phyloP scores from a whole-genome alignment of 2,888 invertebrate species.

The Leptopilina drosophilae region DNA sequence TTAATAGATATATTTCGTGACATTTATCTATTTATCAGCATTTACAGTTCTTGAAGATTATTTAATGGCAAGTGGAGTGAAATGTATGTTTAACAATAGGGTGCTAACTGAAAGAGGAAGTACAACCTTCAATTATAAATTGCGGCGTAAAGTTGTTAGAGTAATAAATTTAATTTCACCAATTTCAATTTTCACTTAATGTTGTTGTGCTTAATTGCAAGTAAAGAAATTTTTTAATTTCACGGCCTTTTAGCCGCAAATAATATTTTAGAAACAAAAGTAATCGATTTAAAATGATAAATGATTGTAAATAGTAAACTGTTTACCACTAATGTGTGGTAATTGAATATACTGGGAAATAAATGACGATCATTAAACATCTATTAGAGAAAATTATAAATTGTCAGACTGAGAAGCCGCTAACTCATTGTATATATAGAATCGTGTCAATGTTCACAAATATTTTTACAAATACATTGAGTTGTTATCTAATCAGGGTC shows the following conservation, averaged over 20 bases:
- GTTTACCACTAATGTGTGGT: slow-evolving; percentile 23
- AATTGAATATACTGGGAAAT: slow-evolving; percentile 33
- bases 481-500: slow-evolving; percentile 30
- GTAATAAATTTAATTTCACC: no score
- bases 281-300: no score
- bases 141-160: background rate
- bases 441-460: slow-evolving; percentile 5
- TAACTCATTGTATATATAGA: background rate
- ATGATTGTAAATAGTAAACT: background rate
- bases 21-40: no score
- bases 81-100: no score
- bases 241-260: no score
- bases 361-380: slow-evolving; percentile 4
- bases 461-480: background rate
- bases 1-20: no score
- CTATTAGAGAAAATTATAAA: slow-evolving; percentile 6
- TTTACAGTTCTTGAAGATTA: background rate
- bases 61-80: slow-evolving; percentile 44
- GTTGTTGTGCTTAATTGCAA: no score
- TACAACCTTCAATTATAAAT: slow-evolving; percentile 26
- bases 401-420: background rate
- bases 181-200: no score
- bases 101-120: background rate
- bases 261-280: no score
- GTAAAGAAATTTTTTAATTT: no score